These are phyloP conservation scores for Tauraco erythrolophus DNA, from an alignment of 2,113 vertebrate genomes.

Conservation along the genomic window DNA sequence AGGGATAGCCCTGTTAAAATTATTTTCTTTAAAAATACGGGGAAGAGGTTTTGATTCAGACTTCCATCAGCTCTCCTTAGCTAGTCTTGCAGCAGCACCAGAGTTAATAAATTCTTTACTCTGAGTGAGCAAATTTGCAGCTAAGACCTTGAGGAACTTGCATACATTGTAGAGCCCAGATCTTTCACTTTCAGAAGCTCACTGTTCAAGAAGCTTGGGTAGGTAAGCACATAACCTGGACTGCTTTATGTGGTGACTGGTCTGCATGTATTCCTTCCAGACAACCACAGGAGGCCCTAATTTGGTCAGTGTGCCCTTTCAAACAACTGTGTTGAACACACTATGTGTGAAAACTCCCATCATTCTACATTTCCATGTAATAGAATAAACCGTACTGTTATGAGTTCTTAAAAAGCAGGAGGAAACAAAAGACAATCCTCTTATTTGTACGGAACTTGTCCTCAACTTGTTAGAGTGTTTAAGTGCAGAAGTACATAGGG, in stretches of 20 bases:
- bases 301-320: neutral
- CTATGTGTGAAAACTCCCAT: neutral
- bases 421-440: neutral
- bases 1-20: neutral
- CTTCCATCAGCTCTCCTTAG: neutral
- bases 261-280: neutral
- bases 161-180: neutral
- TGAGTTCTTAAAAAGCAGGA: neutral
- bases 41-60: neutral
- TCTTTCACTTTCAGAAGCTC: neutral
- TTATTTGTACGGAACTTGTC: neutral
- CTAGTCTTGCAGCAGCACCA: neutral
- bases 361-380: neutral
- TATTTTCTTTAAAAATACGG: neutral
- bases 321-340: neutral
- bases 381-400: neutral
- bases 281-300: neutral
- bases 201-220: neutral
- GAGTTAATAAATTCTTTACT: neutral
- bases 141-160: neutral
- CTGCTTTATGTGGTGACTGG: neutral
- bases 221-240: neutral
- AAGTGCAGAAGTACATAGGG: neutral
- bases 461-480: neutral
- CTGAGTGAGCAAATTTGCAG: fast-evolving